Conservation (phyloP, 2,113 vertebrate genomes). For the Mystacornis crossleyi region DNA sequence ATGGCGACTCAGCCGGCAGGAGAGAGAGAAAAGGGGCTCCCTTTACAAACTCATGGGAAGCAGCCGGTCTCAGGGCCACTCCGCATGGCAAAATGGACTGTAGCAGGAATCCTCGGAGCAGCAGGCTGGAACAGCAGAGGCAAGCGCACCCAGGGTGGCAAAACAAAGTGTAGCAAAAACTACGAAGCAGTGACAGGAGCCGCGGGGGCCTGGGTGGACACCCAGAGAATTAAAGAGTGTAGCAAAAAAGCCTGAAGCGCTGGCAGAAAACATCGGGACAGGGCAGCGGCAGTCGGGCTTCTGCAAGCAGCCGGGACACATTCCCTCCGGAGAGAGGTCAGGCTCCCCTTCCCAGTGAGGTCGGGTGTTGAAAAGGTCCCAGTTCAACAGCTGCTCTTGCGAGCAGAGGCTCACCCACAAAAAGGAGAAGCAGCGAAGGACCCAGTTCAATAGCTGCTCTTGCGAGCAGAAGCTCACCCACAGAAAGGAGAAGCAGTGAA, state of each 20-base stretch:
- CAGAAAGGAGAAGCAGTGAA: not conserved
- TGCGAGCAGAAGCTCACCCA: not conserved
- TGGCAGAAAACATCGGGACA: not conserved
- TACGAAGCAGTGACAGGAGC: not conserved
- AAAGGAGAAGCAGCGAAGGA: too few species aligned
- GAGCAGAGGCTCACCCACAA: not conserved
- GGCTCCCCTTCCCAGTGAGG: not conserved
- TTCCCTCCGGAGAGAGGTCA: too few species aligned
- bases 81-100: accelerated
- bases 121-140: not conserved
- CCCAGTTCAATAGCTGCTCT: not conserved
- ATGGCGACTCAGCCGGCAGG: accelerated
- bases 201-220: accelerated
- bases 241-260: too few species aligned
- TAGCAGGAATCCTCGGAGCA: not conserved
- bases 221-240: not conserved
- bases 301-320: not conserved
- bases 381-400: not conserved
- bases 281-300: not conserved
- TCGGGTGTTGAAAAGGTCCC: not conserved
- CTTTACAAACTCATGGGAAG: accelerated
- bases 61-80: not conserved
- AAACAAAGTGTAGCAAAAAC: not conserved
- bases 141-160: accelerated
- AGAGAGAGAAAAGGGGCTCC: not conserved